These are phyloP conservation scores for Labroides dimidiatus DNA, from an alignment of 2,797 vertebrate genomes.

Conservation along the genomic window DNA sequence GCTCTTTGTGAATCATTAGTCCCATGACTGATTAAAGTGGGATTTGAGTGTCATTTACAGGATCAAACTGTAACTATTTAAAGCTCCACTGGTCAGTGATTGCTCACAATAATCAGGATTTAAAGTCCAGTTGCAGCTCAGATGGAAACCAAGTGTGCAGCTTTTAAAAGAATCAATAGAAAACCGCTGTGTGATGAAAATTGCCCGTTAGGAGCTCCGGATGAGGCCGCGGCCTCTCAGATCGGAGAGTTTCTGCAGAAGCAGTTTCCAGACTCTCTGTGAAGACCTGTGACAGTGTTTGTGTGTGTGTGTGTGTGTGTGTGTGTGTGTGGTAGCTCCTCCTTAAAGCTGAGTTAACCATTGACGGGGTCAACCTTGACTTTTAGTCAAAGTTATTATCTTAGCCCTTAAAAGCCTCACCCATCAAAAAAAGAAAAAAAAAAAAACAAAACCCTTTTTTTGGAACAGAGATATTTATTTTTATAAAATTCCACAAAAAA, in stretches of 20 bases:
- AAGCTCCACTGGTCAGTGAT: constrained; percentile 44
- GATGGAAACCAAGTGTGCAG: constrained; percentile 54
- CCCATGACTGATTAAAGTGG: constrained; percentile 61
- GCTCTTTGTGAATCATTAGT: constrained; percentile 55
- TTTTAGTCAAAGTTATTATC: not conserved
- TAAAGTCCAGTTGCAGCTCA: constrained; percentile 29
- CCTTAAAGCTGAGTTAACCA: constrained; percentile 6
- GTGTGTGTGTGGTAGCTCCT: constrained; percentile 27
- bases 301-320: constrained; percentile 24
- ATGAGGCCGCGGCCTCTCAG: not conserved
- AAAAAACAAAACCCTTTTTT: no score
- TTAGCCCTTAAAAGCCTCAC: no score
- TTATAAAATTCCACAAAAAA: no score
- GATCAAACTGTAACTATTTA: constrained; percentile 49
- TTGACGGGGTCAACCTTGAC: constrained; percentile 5
- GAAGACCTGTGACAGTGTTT: constrained; percentile 20
- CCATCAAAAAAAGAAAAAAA: no score
- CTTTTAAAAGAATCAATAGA: constrained; percentile 62
- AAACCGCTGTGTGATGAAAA: constrained; percentile 55
- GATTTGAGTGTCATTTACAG: constrained; percentile 63
- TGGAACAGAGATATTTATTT: no score
- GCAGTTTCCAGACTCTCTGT: constrained; percentile 27
- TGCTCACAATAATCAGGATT: constrained; percentile 41
- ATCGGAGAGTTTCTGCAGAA: constrained; percentile 20
- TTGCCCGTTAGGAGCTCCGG: constrained; percentile 14